phyloP scores from a whole-genome alignment of 2,888 invertebrate species.

The Portevinia maculata region DNA sequence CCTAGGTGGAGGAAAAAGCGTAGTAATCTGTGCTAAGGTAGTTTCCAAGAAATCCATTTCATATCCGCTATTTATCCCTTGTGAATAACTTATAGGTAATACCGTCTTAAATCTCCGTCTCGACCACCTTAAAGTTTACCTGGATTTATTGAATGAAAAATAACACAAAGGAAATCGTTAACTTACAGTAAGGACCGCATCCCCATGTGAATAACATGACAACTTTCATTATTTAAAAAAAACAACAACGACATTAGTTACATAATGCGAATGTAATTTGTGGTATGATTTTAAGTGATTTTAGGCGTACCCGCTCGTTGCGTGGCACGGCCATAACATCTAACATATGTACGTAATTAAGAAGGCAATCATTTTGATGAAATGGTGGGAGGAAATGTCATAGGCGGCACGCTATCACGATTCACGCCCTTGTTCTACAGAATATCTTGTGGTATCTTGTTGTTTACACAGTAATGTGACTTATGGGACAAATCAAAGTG shows the following conservation, averaged over 20 bases:
- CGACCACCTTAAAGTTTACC: not conserved
- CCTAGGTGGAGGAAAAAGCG: not conserved
- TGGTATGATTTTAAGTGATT: slow-evolving; percentile 8
- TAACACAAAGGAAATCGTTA: too few species aligned
- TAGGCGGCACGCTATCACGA: slow-evolving; percentile 43
- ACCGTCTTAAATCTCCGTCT: slow-evolving; percentile 32
- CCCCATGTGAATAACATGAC: not conserved
- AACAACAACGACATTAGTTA: not conserved
- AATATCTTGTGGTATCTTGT: slow-evolving; percentile 60
- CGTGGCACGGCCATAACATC: slow-evolving; percentile 37
- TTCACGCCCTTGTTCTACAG: slow-evolving; percentile 33
- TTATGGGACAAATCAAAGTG: slow-evolving; percentile 65
- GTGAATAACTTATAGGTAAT: slow-evolving; percentile 21
- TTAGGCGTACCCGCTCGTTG: slow-evolving; percentile 13
- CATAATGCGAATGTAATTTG: slow-evolving; percentile 43
- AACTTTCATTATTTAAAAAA: not conserved
- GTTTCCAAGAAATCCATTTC: slow-evolving; percentile 41
- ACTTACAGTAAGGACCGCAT: too few species aligned
- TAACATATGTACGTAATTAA: slow-evolving; percentile 68
- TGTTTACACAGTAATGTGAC: slow-evolving; percentile 55
- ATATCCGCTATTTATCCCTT: slow-evolving; percentile 3
- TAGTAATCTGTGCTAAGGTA: not conserved
- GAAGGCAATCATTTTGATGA: slow-evolving; percentile 66
- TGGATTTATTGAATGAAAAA: not conserved
- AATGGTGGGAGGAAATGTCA: slow-evolving; percentile 60